Base-by-base conservation (phyloP, 2,113 vertebrate species). In the Hippopotamus amphibius region DNA sequence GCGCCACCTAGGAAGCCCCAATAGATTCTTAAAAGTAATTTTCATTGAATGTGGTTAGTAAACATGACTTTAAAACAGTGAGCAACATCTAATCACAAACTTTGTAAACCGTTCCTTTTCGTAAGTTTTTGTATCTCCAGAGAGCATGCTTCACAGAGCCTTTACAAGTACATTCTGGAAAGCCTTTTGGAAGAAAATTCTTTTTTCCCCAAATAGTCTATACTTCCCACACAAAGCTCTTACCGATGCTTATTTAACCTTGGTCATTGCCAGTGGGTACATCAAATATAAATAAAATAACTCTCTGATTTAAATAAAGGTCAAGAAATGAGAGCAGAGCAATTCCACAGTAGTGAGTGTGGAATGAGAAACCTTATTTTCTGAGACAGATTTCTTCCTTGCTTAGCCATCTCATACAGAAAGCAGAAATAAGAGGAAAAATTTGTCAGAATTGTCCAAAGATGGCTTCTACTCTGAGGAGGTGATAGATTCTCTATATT, bases 241-340 rank as follows among this genome's bases (percentile, higher is more conserved):
- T 97, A 2, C 41, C 84, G 17, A 97, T 97, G 96, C 96, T 97
- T 98, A 98, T 97, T 98, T 95, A 98, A 97, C 97, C 97, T 98
- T 97, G 97, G 86, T 97, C 88, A 96, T 87, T 33, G 97, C 98
- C 98, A 96, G 57, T 9, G 97, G 98, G 98, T 97, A 98, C 96
- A 99, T 98, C 77, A 99, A 99, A 99, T 98, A 99, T 98, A 98
- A 98, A 98, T 99, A 98, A 98, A 98, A 98, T 89, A 97, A 97
- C 94, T 97, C 94, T 97, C 90, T 97, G 89, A 98, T 87, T 92
- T 97, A 95, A 95, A 99, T 98, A 97, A 98, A 98, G 93, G 82
- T 97, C 97, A 97, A 69, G 96, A 97, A 99, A 99, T 99, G 98
- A 98, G 97, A 99, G 98, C 97, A 92, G 1, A 96, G 95, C 96